These are phyloP conservation scores for Axea sp. DNA, from an alignment of 2,888 invertebrate genomes.

Conservation along the genomic window DNA sequence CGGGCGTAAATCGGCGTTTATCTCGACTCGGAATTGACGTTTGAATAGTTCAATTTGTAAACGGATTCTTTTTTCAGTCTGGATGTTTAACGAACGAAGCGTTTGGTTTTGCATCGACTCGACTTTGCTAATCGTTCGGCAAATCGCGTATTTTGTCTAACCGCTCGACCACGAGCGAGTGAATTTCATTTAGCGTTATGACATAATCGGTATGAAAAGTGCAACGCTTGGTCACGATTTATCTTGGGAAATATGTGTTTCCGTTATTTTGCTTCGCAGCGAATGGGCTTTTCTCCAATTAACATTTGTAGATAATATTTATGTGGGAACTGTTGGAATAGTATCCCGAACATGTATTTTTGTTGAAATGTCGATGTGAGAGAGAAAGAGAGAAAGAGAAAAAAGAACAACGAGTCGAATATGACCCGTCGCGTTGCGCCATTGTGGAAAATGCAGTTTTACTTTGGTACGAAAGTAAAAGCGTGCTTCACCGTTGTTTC, in stretches of 20 bases:
- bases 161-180: too few relatives aligned
- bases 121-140: too few relatives aligned
- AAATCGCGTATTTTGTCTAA: too few relatives aligned
- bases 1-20: conserved; percentile 2
- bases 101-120: too few relatives aligned
- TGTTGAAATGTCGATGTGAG: too few relatives aligned
- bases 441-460: too few relatives aligned
- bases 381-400: too few relatives aligned
- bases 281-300: conserved; percentile 15
- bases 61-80: not conserved
- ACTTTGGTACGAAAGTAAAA: too few relatives aligned
- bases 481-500: too few relatives aligned
- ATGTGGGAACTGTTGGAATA: conserved; percentile 9
- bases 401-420: too few relatives aligned
- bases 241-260: conserved; percentile 19
- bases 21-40: not conserved
- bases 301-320: conserved; percentile 8
- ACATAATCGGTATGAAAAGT: conserved; percentile 31
- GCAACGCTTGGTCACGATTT: conserved; percentile 35
- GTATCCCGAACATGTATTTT: too few relatives aligned
- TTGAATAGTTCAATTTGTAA: conserved; percentile 3
- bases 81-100: not conserved
- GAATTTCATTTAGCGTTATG: conserved; percentile 26
- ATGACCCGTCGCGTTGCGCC: too few relatives aligned
- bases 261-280: conserved; percentile 9